Evolutionary conservation across 1,140 invertebrate genomes (phyloP).

Genomic region (Myzus persicae): DNA sequence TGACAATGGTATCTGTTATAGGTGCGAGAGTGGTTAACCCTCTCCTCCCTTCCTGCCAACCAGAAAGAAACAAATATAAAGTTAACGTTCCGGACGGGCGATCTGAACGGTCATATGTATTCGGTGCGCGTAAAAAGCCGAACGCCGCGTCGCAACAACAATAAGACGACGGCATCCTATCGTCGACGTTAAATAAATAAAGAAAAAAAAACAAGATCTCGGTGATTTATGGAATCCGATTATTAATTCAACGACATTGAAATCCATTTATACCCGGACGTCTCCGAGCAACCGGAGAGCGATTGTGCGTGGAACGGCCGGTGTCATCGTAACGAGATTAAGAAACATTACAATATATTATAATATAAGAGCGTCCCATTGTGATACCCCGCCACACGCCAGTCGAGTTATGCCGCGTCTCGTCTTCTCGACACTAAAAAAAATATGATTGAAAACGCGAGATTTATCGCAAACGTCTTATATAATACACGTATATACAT

Average conservation of each 20-base stretch:
- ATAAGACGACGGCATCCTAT: not conserved
- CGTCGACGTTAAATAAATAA: not conserved
- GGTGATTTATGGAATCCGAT: conserved; percentile 22
- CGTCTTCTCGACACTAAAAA: not conserved
- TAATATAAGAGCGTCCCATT: not conserved
- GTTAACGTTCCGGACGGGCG: not conserved
- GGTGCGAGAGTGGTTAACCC: not conserved
- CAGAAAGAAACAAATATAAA: not conserved
- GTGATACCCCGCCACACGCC: not conserved
- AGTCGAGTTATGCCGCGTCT: not conserved
- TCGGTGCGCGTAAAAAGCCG: not conserved
- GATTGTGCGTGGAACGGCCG: not conserved
- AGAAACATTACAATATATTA: conserved; percentile 28
- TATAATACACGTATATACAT: not conserved
- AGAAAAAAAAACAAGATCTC: not conserved
- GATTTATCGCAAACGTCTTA: conserved; percentile 18
- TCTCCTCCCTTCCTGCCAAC: no score
- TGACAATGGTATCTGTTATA: not conserved
- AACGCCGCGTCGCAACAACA: not conserved
- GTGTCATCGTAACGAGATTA: conserved; percentile 43
- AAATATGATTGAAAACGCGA: conserved; percentile 49
- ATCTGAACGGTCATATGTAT: not conserved
- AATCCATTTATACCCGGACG: not conserved
- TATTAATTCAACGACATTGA: conserved; percentile 7
- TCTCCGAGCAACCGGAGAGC: not conserved